These are phyloP conservation scores for Gambusia affinis DNA, from an alignment of 2,113 vertebrate genomes.

Conservation along the genomic window DNA sequence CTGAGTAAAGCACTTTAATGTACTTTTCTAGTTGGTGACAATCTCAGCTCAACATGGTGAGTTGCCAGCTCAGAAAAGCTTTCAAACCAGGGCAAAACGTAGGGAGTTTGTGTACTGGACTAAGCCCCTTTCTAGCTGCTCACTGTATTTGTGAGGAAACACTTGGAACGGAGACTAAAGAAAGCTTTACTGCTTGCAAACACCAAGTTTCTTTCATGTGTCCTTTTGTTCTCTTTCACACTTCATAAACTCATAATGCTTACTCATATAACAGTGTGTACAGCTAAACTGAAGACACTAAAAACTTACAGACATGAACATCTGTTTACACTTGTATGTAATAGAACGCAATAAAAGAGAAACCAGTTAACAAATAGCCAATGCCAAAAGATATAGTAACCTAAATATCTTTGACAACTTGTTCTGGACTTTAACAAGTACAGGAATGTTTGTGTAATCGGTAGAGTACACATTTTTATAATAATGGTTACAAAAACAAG, in stretches of 20 bases:
- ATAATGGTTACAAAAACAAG: background rate
- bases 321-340: background rate
- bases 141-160: conserved; percentile 48
- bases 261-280: conserved; percentile 9
- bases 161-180: conserved; percentile 30
- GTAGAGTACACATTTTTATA: background rate
- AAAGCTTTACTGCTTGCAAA: conserved; percentile 36
- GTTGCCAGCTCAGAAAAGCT: conserved; percentile 41
- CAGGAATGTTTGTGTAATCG: background rate
- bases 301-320: background rate
- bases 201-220: conserved; percentile 36
- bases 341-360: background rate
- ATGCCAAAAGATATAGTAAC: background rate
- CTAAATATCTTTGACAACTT: background rate
- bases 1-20: conserved; percentile 52
- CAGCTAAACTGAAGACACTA: conserved; percentile 23
- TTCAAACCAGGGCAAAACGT: conserved; percentile 12
- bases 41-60: conserved; percentile 45
- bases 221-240: conserved; percentile 52
- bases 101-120: conserved; percentile 19
- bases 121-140: conserved; percentile 36
- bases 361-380: background rate
- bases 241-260: conserved; percentile 40
- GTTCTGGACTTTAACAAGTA: background rate
- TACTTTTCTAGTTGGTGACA: conserved; percentile 52